phyloP scores from a whole-genome alignment of 2,113 vertebrate species.

The Cranoglanis bouderius region DNA sequence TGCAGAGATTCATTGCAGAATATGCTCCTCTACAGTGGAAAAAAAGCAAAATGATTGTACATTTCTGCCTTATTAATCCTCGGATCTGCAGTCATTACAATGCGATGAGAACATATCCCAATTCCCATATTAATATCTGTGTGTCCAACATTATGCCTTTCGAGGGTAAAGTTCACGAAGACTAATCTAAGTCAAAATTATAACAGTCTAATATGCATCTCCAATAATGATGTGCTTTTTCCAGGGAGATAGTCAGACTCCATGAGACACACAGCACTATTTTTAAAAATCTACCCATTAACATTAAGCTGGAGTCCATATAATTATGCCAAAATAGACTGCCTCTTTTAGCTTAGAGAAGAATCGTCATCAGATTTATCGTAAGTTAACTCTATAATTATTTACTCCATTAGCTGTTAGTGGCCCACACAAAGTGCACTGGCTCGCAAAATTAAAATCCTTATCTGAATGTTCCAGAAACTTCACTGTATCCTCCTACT shows the following conservation, averaged over 20 bases:
- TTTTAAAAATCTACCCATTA: constrained; percentile 56
- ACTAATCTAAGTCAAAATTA: constrained; percentile 42
- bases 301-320: constrained; percentile 55
- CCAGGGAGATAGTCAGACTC: constrained; percentile 36
- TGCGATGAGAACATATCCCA: constrained; percentile 3
- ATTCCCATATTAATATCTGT: constrained; percentile 25
- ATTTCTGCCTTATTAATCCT: constrained; percentile 27
- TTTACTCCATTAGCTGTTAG: constrained; percentile 86
- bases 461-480: constrained; percentile 88
- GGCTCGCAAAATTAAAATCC: constrained; percentile 95
- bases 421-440: constrained; percentile 78
- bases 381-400: constrained; percentile 87
- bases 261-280: constrained; percentile 28
- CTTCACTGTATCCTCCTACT: constrained; percentile 77
- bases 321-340: constrained; percentile 66
- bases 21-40: constrained; percentile 4
- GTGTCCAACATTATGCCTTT: constrained; percentile 7
- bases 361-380: constrained; percentile 79
- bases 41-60: background rate
- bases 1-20: background rate
- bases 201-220: constrained; percentile 26
- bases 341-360: constrained; percentile 60
- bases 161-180: constrained; percentile 31
- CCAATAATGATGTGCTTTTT: constrained; percentile 36
- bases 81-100: constrained; percentile 23